Conservation (phyloP, 2,797 vertebrate species). For the Poeciliopsis paucimaculata region DNA sequence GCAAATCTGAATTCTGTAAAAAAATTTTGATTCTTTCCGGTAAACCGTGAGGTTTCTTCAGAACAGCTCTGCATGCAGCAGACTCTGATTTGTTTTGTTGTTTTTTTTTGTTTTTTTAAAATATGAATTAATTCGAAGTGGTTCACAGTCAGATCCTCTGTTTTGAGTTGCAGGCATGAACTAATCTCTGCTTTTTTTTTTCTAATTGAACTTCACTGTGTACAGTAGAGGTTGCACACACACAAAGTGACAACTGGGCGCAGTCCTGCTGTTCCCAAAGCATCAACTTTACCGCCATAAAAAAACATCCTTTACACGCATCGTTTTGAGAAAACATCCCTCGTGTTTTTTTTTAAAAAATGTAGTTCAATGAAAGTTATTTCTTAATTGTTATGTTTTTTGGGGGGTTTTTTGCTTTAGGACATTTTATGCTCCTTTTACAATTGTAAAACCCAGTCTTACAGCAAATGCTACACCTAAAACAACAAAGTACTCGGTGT, state of each 20-base stretch:
- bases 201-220: conserved; percentile 56
- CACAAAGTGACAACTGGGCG: conserved; percentile 5
- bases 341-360: too few relatives aligned
- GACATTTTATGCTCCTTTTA: not conserved
- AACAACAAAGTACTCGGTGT: not conserved
- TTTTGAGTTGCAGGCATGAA: conserved; percentile 91
- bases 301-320: not conserved
- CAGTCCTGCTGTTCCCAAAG: conserved; percentile 15
- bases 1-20: not conserved
- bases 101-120: conserved; percentile 23
- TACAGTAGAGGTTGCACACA: conserved; percentile 61
- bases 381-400: not conserved
- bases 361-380: too few relatives aligned
- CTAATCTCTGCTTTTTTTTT: conserved; percentile 84
- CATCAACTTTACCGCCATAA: conserved; percentile 27
- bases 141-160: conserved; percentile 78
- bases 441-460: not conserved
- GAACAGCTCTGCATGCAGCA: conserved; percentile 70
- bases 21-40: conserved; percentile 8
- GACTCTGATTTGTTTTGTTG: conserved; percentile 25
- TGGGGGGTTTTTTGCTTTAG: too few relatives aligned
- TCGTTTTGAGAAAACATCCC: too few relatives aligned
- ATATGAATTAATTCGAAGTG: conserved; percentile 54
- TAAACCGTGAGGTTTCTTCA: conserved; percentile 22
- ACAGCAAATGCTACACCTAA: not conserved